Conservation (phyloP, 2,113 vertebrate species). For the Chionis minor region DNA sequence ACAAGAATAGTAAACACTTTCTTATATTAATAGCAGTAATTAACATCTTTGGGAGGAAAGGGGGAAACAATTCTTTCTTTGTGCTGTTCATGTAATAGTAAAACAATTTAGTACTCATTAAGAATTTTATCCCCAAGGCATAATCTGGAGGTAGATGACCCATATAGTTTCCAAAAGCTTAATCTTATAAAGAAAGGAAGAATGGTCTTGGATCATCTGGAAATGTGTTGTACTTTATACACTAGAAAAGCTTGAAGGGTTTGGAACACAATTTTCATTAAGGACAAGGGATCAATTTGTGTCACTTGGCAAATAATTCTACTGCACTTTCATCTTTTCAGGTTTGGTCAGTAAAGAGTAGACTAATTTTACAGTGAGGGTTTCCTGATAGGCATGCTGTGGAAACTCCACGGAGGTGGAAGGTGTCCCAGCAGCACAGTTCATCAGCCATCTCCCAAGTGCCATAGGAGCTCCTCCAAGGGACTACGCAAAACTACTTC, state of each 20-base stretch:
- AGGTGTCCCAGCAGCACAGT: not conserved
- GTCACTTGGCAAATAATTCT: not conserved
- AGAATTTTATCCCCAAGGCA: not conserved
- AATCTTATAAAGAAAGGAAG: not conserved
- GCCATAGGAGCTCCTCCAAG: not conserved
- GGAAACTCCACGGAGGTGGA: not conserved
- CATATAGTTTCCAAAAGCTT: not conserved
- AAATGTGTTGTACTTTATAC: not conserved
- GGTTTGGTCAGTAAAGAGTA: not conserved
- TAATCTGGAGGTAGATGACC: not conserved
- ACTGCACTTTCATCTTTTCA: not conserved
- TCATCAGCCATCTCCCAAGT: not conserved
- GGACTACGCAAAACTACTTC: not conserved
- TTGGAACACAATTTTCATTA: not conserved
- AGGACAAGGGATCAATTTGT: not conserved
- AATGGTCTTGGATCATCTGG: not conserved
- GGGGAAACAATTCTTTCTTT: not conserved
- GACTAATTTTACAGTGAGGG: not conserved
- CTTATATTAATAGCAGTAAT: not conserved
- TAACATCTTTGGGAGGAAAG: not conserved
- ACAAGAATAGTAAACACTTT: constrained; percentile 10
- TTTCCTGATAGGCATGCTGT: not conserved
- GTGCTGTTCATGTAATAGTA: not conserved
- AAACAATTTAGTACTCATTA: not conserved
- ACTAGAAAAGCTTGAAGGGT: not conserved